A percentile compares a stretch with the other conserved stretches of the same genome.
phyloP scores from a whole-genome alignment of 53 echinoderm and acorn worm species.

The Stichopus horrens region DNA sequence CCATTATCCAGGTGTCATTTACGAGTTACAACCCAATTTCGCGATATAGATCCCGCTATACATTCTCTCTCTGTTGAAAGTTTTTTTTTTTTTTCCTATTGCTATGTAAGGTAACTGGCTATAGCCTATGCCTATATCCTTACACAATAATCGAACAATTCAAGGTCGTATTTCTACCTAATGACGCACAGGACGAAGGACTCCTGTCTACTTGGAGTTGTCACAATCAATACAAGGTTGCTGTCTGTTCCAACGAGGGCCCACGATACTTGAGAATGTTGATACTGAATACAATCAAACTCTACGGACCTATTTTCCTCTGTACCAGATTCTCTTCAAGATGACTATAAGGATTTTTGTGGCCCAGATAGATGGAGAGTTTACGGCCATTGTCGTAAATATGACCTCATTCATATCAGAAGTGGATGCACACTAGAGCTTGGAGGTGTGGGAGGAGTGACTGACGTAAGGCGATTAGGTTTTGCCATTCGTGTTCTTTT shows the following conservation, averaged over 20 bases:
- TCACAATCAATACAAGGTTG: slow-evolving; percentile 10
- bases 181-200: neutral
- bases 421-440: too few relatives aligned
- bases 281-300: too few relatives aligned
- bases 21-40: neutral
- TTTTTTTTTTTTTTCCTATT: neutral
- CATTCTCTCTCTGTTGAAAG: neutral
- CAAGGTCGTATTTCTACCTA: neutral
- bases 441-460: too few relatives aligned
- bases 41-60: neutral
- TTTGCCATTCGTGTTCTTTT: too few relatives aligned
- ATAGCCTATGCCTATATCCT: neutral
- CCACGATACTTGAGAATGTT: neutral
- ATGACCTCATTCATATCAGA: too few relatives aligned
- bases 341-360: too few relatives aligned
- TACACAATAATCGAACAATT: neutral
- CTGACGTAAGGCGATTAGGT: too few relatives aligned
- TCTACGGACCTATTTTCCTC: too few relatives aligned
- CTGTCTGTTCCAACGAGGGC: neutral
- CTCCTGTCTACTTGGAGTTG: slow-evolving; percentile 15
- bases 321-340: too few relatives aligned
- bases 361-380: too few relatives aligned
- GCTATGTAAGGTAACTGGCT: too few relatives aligned
- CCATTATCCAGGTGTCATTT: neutral
- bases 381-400: too few relatives aligned